A percentile compares a stretch with the other conserved stretches of the same genome.
These are phyloP conservation scores for Meloidogyne exigua DNA, from an alignment of 1,140 invertebrate species.

Conservation along the genomic window DNA sequence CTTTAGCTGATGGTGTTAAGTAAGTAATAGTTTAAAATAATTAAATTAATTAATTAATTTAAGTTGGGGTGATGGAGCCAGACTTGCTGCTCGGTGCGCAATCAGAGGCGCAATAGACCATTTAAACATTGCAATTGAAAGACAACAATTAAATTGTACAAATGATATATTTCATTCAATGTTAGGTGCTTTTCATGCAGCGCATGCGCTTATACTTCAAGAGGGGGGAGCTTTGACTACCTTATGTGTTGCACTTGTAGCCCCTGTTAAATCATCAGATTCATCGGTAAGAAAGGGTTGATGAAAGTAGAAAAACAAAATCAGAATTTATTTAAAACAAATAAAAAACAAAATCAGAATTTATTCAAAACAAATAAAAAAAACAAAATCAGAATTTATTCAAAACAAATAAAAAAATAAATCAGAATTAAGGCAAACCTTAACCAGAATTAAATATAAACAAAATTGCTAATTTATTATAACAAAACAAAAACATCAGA, in stretches of 20 bases:
- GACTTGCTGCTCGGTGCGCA: constrained; percentile 81
- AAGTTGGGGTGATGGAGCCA: constrained; percentile 68
- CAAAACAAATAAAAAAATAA: constrained; percentile 14
- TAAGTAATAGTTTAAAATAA: constrained; percentile 75
- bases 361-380: background rate
- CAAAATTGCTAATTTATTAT: background rate
- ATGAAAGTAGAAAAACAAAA: background rate
- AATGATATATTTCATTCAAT: constrained; percentile 77
- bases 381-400: background rate
- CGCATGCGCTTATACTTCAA: constrained; percentile 81
- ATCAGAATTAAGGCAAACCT: background rate
- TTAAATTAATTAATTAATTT: background rate
- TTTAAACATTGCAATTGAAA: constrained; percentile 72
- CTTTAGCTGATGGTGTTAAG: constrained; percentile 87
- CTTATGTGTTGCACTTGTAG: constrained; percentile 71
- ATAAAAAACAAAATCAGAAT: background rate
- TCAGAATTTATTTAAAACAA: background rate
- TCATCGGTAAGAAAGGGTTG: constrained; percentile 66
- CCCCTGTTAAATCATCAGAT: constrained; percentile 63
- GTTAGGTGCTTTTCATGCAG: constrained; percentile 80
- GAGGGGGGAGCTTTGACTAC: constrained; percentile 83
- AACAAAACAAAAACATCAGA: background rate
- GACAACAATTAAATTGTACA: constrained; percentile 13
- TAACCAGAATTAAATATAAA: background rate
- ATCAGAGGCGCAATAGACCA: constrained; percentile 79